These are phyloP conservation scores for Drosophila sulfurigaster DNA, from an alignment of 1,140 invertebrate genomes.

Conservation along the genomic window DNA sequence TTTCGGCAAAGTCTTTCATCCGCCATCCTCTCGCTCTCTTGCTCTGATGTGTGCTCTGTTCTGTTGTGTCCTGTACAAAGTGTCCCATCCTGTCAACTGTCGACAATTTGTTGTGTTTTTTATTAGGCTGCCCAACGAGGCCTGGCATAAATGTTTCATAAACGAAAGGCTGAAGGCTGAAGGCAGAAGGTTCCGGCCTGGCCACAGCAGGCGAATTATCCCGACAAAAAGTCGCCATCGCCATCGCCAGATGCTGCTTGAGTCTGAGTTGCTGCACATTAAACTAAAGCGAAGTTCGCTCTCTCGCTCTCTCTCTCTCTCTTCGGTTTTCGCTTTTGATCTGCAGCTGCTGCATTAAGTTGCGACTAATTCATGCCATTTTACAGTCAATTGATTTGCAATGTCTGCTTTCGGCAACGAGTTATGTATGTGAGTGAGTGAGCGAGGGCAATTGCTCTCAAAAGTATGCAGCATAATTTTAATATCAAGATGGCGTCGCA, in stretches of 20 bases:
- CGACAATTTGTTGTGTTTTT: slow-evolving; percentile 80
- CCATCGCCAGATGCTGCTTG: slow-evolving; percentile 33
- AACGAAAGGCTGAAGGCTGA: slow-evolving; percentile 46
- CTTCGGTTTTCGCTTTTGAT: not conserved
- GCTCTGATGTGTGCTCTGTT: not conserved
- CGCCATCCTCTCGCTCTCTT: not conserved
- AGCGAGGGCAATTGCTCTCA: not conserved
- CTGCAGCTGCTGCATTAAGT: not conserved
- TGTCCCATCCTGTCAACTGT: slow-evolving; percentile 49
- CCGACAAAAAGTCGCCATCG: not conserved
- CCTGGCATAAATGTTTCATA: slow-evolving; percentile 78
- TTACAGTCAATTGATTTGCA: slow-evolving; percentile 73
- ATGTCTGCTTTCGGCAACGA: slow-evolving; percentile 32
- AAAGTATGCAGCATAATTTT: slow-evolving; percentile 33
- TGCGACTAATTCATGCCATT: slow-evolving; percentile 55
- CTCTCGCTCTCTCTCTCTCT: not conserved
- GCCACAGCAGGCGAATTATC: not conserved
- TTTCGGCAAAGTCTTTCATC: slow-evolving; percentile 7
- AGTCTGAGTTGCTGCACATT: not conserved
- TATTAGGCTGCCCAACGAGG: slow-evolving; percentile 58
- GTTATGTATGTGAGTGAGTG: not conserved
- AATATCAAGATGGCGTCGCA: slow-evolving; percentile 17
- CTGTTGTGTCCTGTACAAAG: slow-evolving; percentile 8
- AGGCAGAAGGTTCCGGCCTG: not conserved
- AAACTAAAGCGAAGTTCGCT: not conserved